Conservation (phyloP, 1,140 invertebrate species). For the Macrotrachela quadricornifera region DNA sequence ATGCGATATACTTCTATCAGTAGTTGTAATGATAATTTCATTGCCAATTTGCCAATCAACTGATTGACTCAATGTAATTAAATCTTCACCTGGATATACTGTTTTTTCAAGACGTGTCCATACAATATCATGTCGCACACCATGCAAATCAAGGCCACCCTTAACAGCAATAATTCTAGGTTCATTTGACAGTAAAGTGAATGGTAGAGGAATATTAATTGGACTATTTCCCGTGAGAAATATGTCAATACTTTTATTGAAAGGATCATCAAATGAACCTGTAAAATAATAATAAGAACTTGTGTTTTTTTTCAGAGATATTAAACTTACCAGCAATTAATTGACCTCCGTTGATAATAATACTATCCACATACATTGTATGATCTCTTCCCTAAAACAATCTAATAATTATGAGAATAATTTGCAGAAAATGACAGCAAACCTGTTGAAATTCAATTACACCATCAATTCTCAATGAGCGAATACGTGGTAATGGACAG, state of each 20-base stretch:
- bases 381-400: not conserved
- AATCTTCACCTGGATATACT: not conserved
- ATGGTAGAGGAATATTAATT: not conserved
- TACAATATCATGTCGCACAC: not conserved
- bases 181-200: not conserved
- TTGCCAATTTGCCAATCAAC: constrained; percentile 9
- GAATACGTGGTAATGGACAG: too few species aligned
- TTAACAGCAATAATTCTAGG: not conserved
- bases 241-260: too few species aligned
- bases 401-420: too few species aligned
- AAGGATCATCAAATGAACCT: too few species aligned
- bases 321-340: constrained; percentile 14
- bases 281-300: constrained; percentile 13
- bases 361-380: constrained; percentile 14
- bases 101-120: constrained; percentile 1
- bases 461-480: too few species aligned
- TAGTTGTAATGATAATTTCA: constrained; percentile 12
- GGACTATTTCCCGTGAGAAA: constrained; percentile 7
- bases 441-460: too few species aligned
- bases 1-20: not conserved
- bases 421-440: too few species aligned
- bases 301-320: constrained; percentile 9
- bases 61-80: constrained; percentile 1
- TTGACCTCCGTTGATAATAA: constrained; percentile 18
- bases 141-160: constrained; percentile 7